Percentiles rank a stretch among this genome's conserved stretches.
phyloP scores from a whole-genome alignment of 1,140 invertebrate genomes.

The Aradophagus sp. region DNA sequence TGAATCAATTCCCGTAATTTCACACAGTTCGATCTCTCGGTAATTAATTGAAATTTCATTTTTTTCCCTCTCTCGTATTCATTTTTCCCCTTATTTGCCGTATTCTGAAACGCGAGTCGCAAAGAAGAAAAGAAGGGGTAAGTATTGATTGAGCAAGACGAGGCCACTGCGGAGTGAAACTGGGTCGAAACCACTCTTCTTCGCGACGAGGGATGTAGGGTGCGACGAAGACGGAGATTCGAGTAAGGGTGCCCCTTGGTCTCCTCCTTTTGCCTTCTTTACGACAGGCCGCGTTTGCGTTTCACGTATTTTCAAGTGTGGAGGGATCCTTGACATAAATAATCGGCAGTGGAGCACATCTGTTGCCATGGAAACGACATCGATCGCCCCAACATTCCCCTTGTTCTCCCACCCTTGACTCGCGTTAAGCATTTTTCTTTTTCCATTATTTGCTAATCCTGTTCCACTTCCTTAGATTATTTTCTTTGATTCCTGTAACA shows the following conservation, averaged over 20 bases:
- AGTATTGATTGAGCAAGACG: constrained; percentile 69
- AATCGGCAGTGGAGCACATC: constrained; percentile 72
- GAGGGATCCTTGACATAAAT: constrained; percentile 75
- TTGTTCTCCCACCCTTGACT: constrained; percentile 40
- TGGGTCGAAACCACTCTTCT: constrained; percentile 70
- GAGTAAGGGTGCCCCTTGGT: constrained; percentile 43
- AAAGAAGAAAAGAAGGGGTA: constrained; percentile 39
- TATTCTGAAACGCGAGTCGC: constrained; percentile 10
- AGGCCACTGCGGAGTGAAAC: constrained; percentile 68
- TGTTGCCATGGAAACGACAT: constrained; percentile 70
- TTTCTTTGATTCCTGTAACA: too few species aligned
- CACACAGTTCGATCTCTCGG: not conserved
- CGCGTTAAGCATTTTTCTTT: constrained; percentile 37
- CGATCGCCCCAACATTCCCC: constrained; percentile 64
- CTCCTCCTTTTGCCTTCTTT: constrained; percentile 54
- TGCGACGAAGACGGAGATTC: constrained; percentile 35
- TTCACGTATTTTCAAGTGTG: constrained; percentile 62
- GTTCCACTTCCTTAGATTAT: constrained; percentile 25
- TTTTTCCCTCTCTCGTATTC: too few species aligned
- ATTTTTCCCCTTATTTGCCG: constrained; percentile 1
- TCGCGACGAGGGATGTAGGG: constrained; percentile 45
- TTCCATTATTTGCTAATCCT: constrained; percentile 41
- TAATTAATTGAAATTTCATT: constrained; percentile 21
- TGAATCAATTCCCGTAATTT: too few species aligned
- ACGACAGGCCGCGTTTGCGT: constrained; percentile 64